Evolutionary conservation across 2,888 invertebrate species (phyloP), one percentile per base, ranked within the genome.

Genomic region (Melinaea menophilus): DNA sequence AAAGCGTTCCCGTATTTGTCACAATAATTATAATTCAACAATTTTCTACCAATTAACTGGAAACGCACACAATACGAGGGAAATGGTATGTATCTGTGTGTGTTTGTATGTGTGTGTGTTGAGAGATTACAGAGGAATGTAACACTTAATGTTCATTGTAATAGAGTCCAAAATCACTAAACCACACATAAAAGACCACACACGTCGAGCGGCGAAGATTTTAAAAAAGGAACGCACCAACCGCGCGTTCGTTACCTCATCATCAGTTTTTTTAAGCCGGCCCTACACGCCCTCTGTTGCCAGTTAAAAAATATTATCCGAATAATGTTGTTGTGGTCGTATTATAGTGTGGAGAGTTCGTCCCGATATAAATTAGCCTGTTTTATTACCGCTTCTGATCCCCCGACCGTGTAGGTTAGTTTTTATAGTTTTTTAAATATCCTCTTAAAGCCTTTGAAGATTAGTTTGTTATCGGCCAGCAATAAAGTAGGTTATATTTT

Each of bases 161-260:
- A 51, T 51, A 51, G n/a, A 31, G 51, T 31, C 3, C 9, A 51
- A 31, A 59, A 35, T 37, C 34, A 47, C 5, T 58, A 2, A n/a
- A 12, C 31, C 31, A 46, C 11, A 31, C 45, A 31, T 46, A 66
- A 58, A 56, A 81, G 88, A 89, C 89, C 89, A 89, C 90, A 90
- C 90, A 90, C 89, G 89, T 81, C 78, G 88, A 70, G 79, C 81
- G 81, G 79, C 77, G 76, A 75, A 78, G 79, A 77, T 83, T 86
- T 87, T 86, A 86, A 90, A 89, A 90, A 90, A 90, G 82, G 88
- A 88, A 90, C 85, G 85, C 84, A 77, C 82, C 77, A 85, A 87
- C 84, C 86, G 88, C 85, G 85, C 86, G 86, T 86, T 88, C 88
- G 90, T 89, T 89, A 87, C 89, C 88, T 89, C 89, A 89, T 88